These are phyloP conservation scores for Patagioenas fasciata DNA, from an alignment of 2,113 vertebrate genomes.

Conservation along the genomic window DNA sequence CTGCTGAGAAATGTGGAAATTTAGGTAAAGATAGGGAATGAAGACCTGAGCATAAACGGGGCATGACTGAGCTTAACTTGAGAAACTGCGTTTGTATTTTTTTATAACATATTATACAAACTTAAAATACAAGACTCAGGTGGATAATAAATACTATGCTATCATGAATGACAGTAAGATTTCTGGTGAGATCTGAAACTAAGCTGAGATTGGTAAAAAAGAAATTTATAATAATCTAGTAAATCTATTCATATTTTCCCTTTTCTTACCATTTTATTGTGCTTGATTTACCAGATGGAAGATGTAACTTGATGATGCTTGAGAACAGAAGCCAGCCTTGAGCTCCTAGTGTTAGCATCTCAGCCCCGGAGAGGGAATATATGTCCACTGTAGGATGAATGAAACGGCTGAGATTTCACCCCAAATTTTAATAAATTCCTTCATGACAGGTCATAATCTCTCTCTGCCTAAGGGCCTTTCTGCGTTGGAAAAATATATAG, in stretches of 20 bases:
- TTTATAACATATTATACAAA: neutral
- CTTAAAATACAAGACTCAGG: neutral
- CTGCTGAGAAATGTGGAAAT: neutral
- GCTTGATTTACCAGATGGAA: neutral
- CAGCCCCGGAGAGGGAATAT: neutral
- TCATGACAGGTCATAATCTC: neutral
- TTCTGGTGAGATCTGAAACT: neutral
- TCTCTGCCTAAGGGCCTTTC: neutral
- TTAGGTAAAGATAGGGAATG: neutral
- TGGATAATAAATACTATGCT: neutral
- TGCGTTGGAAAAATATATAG: neutral
- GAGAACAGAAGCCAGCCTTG: neutral
- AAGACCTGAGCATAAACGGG: neutral
- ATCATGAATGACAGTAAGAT: neutral
- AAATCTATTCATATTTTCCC: neutral
- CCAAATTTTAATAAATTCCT: neutral
- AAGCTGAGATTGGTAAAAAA: neutral
- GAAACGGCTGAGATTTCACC: neutral
- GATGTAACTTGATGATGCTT: neutral
- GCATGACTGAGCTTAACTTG: neutral
- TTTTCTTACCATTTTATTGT: neutral
- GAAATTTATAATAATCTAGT: neutral
- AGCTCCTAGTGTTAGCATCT: neutral
- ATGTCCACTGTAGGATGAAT: neutral
- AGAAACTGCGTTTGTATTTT: neutral